These are phyloP conservation scores for Cyphomyrus discorhynchus DNA, from an alignment of 2,113 vertebrate genomes.

Conservation along the genomic window DNA sequence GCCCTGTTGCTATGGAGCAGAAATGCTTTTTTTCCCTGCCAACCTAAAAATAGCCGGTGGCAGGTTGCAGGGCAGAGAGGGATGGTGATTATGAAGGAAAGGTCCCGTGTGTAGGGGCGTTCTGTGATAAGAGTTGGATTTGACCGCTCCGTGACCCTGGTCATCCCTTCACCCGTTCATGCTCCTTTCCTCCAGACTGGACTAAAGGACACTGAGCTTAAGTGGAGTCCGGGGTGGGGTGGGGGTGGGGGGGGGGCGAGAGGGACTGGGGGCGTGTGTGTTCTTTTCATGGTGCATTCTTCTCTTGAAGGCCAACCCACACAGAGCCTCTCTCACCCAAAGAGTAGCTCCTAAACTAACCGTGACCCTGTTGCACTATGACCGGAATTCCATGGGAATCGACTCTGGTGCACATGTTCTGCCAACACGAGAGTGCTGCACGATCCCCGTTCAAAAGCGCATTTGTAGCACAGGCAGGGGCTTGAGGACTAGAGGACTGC, in stretches of 20 bases:
- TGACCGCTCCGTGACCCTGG: conserved; percentile 69
- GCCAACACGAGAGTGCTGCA: conserved; percentile 42
- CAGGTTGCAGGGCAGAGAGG: conserved; percentile 22
- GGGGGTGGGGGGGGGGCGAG: not conserved
- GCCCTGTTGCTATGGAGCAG: conserved; percentile 19
- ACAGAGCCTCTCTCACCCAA: conserved; percentile 37
- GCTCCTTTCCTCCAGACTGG: conserved; percentile 12
- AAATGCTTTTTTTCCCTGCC: not conserved
- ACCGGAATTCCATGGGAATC: conserved; percentile 39
- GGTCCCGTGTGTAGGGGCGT: conserved; percentile 30
- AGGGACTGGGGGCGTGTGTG: conserved; percentile 28
- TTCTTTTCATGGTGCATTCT: conserved; percentile 63
- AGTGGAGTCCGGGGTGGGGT: not conserved
- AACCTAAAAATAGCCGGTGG: conserved; percentile 22
- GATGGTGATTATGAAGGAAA: not conserved
- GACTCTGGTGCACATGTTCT: conserved; percentile 24
- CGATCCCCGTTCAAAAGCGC: conserved; percentile 33
- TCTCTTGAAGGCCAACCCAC: conserved; percentile 41
- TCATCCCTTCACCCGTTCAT: conserved; percentile 37
- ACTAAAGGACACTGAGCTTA: conserved; percentile 58
- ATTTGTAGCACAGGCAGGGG: not conserved
- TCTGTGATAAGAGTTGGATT: conserved; percentile 61
- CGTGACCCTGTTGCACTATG: conserved; percentile 41
- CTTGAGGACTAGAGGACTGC: not conserved
- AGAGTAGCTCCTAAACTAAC: conserved; percentile 40